Evolutionary conservation across 2,797 vertebrate genomes (phyloP).

Genomic region (Thamnophis elegans): DNA sequence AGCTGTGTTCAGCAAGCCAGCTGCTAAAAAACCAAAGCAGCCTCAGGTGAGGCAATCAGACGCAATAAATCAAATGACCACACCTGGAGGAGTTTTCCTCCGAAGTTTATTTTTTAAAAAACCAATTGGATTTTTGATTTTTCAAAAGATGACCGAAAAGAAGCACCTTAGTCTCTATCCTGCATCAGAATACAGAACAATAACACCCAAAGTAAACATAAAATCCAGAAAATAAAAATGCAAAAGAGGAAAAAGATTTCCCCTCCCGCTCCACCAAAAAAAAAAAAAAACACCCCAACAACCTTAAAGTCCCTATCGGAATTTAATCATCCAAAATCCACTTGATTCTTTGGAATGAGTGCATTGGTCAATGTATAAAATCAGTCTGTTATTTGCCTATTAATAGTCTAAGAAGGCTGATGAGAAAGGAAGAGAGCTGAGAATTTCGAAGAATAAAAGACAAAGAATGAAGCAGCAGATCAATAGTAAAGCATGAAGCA

Average conservation of each 20-base stretch:
- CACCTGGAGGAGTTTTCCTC: neutral
- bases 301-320: neutral
- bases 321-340: neutral
- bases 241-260: too few relatives aligned
- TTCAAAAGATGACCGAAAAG: neutral
- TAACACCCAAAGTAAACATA: neutral
- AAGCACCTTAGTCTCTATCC: neutral
- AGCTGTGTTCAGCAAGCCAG: neutral
- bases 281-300: neutral
- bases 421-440: neutral
- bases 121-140: neutral
- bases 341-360: neutral
- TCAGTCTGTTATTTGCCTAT: neutral
- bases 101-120: neutral
- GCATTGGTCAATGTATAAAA: neutral
- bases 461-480: neutral
- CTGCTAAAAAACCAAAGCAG: neutral
- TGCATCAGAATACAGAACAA: neutral
- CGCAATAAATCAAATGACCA: neutral
- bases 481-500: neutral
- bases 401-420: neutral
- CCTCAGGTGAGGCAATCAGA: neutral
- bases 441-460: neutral
- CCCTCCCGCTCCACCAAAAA: too few relatives aligned
- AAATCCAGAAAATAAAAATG: neutral